Conservation (phyloP, 2,888 invertebrate species). For the Graphium colonna region DNA sequence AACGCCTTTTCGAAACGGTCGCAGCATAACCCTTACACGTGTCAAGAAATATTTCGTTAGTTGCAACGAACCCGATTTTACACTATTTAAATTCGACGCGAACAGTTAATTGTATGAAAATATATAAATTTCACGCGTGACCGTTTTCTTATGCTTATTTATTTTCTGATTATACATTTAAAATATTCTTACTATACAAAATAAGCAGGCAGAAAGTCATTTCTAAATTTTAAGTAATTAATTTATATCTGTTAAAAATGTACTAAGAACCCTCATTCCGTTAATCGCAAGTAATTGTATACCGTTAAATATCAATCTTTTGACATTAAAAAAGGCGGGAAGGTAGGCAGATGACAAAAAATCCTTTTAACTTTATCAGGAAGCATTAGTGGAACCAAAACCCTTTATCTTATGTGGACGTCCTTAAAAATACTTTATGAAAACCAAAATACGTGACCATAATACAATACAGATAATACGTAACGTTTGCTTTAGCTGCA, state of each 20-base stretch:
- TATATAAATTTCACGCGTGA: conserved; percentile 23
- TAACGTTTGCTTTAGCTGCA: not conserved
- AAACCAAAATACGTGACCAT: not conserved
- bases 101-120: conserved; percentile 27
- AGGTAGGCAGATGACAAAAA: no score
- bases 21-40: conserved; percentile 25
- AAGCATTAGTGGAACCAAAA: conserved; percentile 4
- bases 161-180: not conserved
- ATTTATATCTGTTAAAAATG: no score
- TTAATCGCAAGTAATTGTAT: no score
- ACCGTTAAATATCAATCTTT: no score
- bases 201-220: no score
- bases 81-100: conserved; percentile 29
- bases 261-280: no score
- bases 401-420: not conserved
- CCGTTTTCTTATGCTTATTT: conserved; percentile 8
- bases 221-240: no score
- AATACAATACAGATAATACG: no score
- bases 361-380: conserved; percentile 16
- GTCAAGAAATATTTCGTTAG: conserved; percentile 32
- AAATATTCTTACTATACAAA: not conserved
- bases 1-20: conserved; percentile 1
- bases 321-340: no score
- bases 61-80: conserved; percentile 27
- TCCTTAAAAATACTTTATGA: not conserved